A percentile compares a stretch with the other conserved stretches of the same genome.
phyloP scores from a whole-genome alignment of 2,113 vertebrate genomes.

The Cephalophus harveyi region DNA sequence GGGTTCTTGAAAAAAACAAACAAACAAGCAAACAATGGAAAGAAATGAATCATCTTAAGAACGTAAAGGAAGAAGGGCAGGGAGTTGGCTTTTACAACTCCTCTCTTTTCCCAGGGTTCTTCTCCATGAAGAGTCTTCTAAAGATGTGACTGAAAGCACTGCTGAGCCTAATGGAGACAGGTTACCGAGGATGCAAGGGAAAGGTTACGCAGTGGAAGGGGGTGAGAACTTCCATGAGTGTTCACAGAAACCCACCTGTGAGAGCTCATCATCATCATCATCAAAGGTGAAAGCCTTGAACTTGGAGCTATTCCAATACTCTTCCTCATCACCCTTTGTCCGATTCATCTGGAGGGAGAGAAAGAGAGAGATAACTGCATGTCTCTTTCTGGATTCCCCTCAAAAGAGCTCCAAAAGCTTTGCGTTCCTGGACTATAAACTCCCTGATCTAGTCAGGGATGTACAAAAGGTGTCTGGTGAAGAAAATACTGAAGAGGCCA shows the following conservation, averaged over 20 bases:
- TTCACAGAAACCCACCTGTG: slow-evolving; percentile 78
- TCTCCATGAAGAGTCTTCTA: neutral
- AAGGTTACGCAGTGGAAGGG: neutral
- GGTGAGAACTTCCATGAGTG: neutral
- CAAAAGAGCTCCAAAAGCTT: neutral
- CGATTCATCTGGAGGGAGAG: slow-evolving; percentile 86
- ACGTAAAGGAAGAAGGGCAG: neutral
- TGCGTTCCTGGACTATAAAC: neutral
- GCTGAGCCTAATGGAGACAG: neutral
- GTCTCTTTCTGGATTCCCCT: neutral
- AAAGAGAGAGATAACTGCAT: neutral
- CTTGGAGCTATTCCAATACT: slow-evolving; percentile 96
- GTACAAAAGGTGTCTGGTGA: neutral
- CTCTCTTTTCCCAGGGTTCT: neutral
- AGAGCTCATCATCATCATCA: slow-evolving; percentile 94
- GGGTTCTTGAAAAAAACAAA: neutral
- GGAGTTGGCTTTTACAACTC: neutral
- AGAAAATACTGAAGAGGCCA: neutral
- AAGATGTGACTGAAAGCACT: neutral
- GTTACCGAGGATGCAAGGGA: neutral
- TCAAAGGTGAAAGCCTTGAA: slow-evolving; percentile 95
- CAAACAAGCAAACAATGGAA: neutral
- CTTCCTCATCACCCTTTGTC: slow-evolving; percentile 91
- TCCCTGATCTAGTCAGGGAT: neutral
- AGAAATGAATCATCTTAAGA: neutral